Evolutionary conservation across 2,113 vertebrate species (phyloP), one percentile per base, ranked within the genome.

Genomic region (Tamias sibiricus): DNA sequence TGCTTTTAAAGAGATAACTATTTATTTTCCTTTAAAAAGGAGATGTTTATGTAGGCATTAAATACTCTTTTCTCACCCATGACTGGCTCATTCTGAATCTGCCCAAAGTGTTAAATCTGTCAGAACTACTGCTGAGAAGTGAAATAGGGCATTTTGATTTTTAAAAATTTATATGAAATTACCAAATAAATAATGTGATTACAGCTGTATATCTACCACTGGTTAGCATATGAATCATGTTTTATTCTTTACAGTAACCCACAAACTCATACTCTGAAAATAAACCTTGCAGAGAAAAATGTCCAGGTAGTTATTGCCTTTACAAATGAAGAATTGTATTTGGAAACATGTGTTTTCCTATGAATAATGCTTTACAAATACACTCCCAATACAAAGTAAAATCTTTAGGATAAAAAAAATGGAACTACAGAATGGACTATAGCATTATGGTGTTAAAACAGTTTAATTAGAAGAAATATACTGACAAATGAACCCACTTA

Each of bases 1-100:
- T 30, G 1, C 40, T 80, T 80, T 37, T 42, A 47, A 59, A 82
- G 26, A 90, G 8, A 62, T 0, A 94, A 40, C 2, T 62, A 64
- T 80, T 85, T 59, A 54, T 76, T 90, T 96, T 90, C 26, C 12
- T 92, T 87, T 83, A 24, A 89, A 96, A 94, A 80, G 14, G 22
- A 4, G 3, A 79, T 54, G 3, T n/a, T 52, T 62, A 86, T n/a
- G 14, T 28, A 64, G 32, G 1, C 6, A 86, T 90, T 86, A 69
- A 68, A 87, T 74, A 44, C 7, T 69, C 16, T 90, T 42, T 30
- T 81, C 10, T 16, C 30, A n/a, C 22, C 20, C 7, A 47, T 87
- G 14, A 75, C 12, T 83, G 30, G 3, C 30, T 95, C 11, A 54
- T 42, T 30, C 17, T 24, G 16, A 91, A 62, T 76, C 66, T 82